phyloP scores from a whole-genome alignment of 2,113 vertebrate genomes.

The Electrona antarctica region DNA sequence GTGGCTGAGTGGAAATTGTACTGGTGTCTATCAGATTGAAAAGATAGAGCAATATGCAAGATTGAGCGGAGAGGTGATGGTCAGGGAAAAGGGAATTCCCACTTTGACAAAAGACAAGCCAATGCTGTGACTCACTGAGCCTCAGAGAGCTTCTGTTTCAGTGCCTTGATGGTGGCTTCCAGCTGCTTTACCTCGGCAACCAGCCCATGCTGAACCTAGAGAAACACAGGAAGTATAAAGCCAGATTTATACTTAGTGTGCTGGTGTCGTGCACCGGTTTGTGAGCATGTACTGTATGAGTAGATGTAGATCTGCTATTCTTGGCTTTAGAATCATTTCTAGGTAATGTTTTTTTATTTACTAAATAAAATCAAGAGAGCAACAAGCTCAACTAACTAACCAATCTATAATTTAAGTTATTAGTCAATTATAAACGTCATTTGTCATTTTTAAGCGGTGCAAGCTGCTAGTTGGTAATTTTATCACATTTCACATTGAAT shows the following conservation, averaged over 20 bases:
- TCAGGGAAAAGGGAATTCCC: not conserved
- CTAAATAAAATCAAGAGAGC: too few species aligned
- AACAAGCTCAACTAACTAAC: too few species aligned
- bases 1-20: too few species aligned
- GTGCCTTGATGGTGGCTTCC: constrained; percentile 76
- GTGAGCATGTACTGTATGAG: too few species aligned
- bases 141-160: constrained; percentile 85
- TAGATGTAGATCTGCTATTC: too few species aligned
- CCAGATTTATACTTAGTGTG: not conserved
- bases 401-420: not conserved
- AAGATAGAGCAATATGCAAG: not conserved
- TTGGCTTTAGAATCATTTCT: too few species aligned
- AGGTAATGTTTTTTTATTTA: too few species aligned
- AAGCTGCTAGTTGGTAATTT: too few species aligned
- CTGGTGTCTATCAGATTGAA: not conserved
- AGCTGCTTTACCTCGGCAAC: constrained; percentile 86
- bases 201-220: constrained; percentile 86
- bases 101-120: not conserved
- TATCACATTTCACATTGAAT: too few species aligned
- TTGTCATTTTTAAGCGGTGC: too few species aligned
- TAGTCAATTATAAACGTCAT: too few species aligned
- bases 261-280: too few species aligned
- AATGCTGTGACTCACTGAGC: constrained; percentile 83
- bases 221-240: constrained; percentile 4
- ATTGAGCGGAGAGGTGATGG: not conserved